Base-by-base conservation (phyloP, 1,140 invertebrate genomes). In the Lanistes nyassanus region DNA sequence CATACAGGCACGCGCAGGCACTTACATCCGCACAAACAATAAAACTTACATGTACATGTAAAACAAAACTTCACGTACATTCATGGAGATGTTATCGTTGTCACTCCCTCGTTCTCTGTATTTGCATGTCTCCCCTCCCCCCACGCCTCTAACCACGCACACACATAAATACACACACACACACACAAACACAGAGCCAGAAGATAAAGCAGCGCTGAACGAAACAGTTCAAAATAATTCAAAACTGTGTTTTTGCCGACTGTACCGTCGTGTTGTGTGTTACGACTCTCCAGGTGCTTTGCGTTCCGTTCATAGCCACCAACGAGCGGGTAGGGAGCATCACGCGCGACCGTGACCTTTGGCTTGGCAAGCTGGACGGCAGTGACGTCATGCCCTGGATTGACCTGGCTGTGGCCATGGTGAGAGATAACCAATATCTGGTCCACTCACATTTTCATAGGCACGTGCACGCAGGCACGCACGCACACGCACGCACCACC, bases 261-360 rank as follows among this genome's bases (percentile, higher is more conserved):
- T 26, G 11, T 26, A n/a, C 9, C n/a, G 3, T 11, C n/a, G 5
- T 60, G 9, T n/a, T 60, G 2, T 11, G 56, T 23, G 19, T 37
- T 36, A 5, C 29, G 9, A 65, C 62, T 31, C 87, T 90, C 19
- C 76, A 95, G 90, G 97, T 96, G 95, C 93, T 99, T 91, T 97
- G 97, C 85, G 96, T 99, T 68, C 97, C 97, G 0, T 98, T 98
- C 87, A 95, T 97, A 3, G 93, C 97, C 93, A 91, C 91, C 68
- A 94, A 97, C 90, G 92, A 93, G 13, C 92, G 94, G 81, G 95
- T 98, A 13, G 84, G 82, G 0, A 91, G 93, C 75, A 93, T 95
- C 0, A 90, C 96, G 23, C 31, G 53, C 64, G 92, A 92, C 21
- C 93, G 82, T 5, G 77, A 70, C 58, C 94, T 96, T 83, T 99